Evolutionary conservation across 2,888 invertebrate species (phyloP).

Genomic region (Morinoia aosen): DNA sequence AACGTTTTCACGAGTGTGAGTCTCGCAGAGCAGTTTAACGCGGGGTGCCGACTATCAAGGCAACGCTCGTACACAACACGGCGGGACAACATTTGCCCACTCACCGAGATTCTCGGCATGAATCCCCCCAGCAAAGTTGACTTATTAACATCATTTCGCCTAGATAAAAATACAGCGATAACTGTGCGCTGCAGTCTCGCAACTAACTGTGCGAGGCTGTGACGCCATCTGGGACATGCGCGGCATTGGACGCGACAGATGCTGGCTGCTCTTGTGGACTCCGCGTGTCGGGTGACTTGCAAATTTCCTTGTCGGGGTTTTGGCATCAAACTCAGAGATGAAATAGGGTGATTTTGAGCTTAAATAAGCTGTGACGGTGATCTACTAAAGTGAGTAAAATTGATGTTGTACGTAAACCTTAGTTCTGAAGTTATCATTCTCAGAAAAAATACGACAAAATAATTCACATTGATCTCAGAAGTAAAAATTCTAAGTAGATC

Average conservation of each 20-base stretch:
- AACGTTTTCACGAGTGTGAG: neutral
- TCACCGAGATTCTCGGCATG: neutral
- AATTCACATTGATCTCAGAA: neutral
- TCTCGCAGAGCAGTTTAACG: neutral
- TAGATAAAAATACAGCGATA: neutral
- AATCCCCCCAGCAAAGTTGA: neutral
- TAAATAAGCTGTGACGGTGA: neutral
- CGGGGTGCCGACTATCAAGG: neutral
- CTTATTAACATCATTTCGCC: slow-evolving; percentile 40
- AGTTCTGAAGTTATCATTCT: neutral
- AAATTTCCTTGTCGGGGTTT: neutral
- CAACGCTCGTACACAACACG: neutral
- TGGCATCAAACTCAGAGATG: neutral
- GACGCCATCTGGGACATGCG: neutral
- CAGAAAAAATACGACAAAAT: neutral
- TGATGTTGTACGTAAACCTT: neutral
- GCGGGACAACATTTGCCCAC: neutral
- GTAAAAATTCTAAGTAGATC: neutral
- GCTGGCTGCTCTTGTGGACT: neutral
- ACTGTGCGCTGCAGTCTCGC: neutral
- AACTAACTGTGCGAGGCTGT: neutral
- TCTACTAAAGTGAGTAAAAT: neutral
- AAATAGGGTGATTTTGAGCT: neutral
- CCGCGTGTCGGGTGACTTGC: neutral
- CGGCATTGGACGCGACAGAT: slow-evolving; percentile 2